A percentile compares a stretch with the other conserved stretches of the same genome.
Evolutionary conservation across 2,888 invertebrate species (phyloP).

Genomic region (Pseudolycoriella hygida): DNA sequence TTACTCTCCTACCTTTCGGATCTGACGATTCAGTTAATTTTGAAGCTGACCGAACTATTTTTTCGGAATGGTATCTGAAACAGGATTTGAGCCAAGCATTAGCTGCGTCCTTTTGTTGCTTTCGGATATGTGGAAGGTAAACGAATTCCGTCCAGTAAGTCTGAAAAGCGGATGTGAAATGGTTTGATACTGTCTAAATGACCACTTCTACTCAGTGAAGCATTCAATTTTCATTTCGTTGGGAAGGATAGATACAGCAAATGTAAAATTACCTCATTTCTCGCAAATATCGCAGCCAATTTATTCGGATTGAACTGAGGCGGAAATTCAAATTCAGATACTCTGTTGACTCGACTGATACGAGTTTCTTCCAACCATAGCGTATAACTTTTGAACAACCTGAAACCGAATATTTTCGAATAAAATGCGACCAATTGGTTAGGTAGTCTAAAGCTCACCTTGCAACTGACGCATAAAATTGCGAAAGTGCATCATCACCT

Average conservation of each 20-base stretch:
- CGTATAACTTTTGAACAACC: slow-evolving; percentile 42
- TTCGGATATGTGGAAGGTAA: slow-evolving; percentile 36
- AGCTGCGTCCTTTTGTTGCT: slow-evolving; percentile 32
- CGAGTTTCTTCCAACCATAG: slow-evolving; percentile 67
- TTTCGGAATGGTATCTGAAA: slow-evolving; percentile 23
- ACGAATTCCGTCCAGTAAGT: slow-evolving; percentile 50
- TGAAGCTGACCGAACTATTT: background rate
- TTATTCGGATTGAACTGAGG: slow-evolving; percentile 52
- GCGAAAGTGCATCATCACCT: slow-evolving; percentile 20
- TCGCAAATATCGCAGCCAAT: slow-evolving; percentile 41
- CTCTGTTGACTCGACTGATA: slow-evolving; percentile 37
- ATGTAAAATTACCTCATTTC: slow-evolving; percentile 36
- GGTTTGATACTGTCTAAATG: too few relatives aligned
- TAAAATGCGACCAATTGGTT: slow-evolving; percentile 6
- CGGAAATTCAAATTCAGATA: slow-evolving; percentile 37
- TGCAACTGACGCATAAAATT: slow-evolving; percentile 24
- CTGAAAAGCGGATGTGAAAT: too few relatives aligned
- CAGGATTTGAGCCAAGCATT: slow-evolving; percentile 37
- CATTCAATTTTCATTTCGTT: too few relatives aligned
- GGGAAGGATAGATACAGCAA: too few relatives aligned
- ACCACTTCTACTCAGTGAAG: too few relatives aligned
- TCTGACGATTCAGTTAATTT: background rate
- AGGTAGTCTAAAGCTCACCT: slow-evolving; percentile 16
- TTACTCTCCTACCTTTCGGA: background rate
- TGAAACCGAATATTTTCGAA: slow-evolving; percentile 17